phyloP scores from a whole-genome alignment of 2,888 invertebrate genomes.

The Sicus ferrugineus region DNA sequence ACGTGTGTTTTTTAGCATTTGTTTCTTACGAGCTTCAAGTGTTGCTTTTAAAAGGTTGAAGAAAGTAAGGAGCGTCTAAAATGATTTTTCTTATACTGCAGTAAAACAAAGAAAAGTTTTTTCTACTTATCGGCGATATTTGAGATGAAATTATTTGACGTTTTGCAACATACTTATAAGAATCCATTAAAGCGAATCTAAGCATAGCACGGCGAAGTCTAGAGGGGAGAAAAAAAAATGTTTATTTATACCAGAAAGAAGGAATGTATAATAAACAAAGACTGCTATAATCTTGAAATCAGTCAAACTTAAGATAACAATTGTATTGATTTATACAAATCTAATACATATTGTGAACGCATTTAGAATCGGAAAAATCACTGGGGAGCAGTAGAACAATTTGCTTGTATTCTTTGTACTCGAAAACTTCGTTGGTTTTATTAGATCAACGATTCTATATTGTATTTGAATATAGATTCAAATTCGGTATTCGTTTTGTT shows the following conservation, averaged over 20 bases:
- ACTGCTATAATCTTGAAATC: too few species aligned
- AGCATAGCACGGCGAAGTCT: background rate
- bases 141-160: slow-evolving; percentile 6
- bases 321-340: too few species aligned
- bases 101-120: background rate
- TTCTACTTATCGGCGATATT: slow-evolving; percentile 9
- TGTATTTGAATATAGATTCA: too few species aligned
- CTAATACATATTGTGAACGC: too few species aligned
- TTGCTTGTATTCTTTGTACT: too few species aligned
- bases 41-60: background rate
- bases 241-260: background rate
- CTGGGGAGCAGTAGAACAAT: too few species aligned
- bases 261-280: background rate
- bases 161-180: background rate
- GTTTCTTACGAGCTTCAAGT: slow-evolving; percentile 5
- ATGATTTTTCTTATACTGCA: background rate
- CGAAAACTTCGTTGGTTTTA: too few species aligned
- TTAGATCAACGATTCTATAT: too few species aligned
- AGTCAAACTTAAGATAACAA: too few species aligned
- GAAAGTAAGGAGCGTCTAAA: background rate
- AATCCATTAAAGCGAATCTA: background rate
- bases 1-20: slow-evolving; percentile 21
- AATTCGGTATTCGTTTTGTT: too few species aligned
- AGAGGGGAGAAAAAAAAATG: background rate
- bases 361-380: too few species aligned